These are phyloP conservation scores for Nemapogon koenigi DNA, from an alignment of 2,888 invertebrate species.

Conservation along the genomic window DNA sequence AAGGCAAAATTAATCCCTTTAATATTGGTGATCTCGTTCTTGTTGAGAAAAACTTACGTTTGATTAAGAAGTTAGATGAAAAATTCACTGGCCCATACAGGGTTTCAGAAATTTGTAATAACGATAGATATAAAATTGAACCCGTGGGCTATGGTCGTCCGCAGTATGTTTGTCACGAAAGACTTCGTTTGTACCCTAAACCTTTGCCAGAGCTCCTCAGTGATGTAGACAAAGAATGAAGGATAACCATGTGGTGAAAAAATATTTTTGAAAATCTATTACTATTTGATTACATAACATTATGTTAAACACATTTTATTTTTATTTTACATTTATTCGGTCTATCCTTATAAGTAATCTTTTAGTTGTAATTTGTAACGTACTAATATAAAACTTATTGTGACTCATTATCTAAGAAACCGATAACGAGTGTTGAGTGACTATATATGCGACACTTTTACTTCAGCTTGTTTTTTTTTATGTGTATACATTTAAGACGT, in stretches of 20 bases:
- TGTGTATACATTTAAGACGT: too few relatives aligned
- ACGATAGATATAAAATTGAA: neutral
- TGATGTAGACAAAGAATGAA: neutral
- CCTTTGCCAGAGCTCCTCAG: neutral
- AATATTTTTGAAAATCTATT: too few relatives aligned
- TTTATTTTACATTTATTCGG: too few relatives aligned
- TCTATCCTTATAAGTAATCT: too few relatives aligned
- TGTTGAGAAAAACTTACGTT: neutral
- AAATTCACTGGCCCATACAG: neutral
- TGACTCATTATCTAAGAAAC: neutral
- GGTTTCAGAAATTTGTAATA: neutral
- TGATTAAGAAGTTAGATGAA: neutral
- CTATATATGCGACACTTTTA: too few relatives aligned
- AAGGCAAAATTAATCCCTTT: constrained; percentile 12
- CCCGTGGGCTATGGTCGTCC: neutral
- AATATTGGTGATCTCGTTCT: constrained; percentile 15
- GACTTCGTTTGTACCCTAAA: neutral
- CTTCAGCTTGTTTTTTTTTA: too few relatives aligned
- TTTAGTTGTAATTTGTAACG: neutral
- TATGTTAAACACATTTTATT: too few relatives aligned
- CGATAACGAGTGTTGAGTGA: too few relatives aligned
- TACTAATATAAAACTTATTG: neutral
- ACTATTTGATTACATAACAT: too few relatives aligned
- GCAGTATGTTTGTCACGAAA: neutral
- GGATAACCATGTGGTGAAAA: too few relatives aligned